Conservation (phyloP, 2,113 vertebrate genomes). For the Podarcis raffonei region DNA sequence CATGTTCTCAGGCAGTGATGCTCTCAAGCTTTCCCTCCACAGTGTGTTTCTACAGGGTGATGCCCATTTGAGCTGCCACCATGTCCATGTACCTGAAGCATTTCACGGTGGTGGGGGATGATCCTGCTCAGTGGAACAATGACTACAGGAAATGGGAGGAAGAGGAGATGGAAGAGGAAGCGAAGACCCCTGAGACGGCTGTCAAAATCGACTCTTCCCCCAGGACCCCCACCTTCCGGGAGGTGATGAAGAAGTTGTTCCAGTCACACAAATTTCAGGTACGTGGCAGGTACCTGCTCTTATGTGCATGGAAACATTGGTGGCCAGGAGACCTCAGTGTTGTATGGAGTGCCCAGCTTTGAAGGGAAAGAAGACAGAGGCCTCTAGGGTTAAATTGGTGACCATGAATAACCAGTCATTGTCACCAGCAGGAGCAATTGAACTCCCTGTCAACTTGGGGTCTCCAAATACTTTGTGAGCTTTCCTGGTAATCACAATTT, state of each 20-base stretch:
- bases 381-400: background rate
- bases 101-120: conserved; percentile 90
- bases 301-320: background rate
- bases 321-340: background rate
- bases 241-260: conserved; percentile 83
- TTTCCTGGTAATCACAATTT: background rate
- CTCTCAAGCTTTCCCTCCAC: background rate
- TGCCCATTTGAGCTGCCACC: conserved; percentile 54
- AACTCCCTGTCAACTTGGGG: background rate
- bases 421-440: background rate
- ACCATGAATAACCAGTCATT: background rate
- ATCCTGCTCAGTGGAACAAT: conserved; percentile 73
- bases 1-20: no score
- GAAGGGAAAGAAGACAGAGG: background rate
- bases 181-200: conserved; percentile 31
- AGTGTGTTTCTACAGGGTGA: background rate
- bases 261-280: conserved; percentile 89
- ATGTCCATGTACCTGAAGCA: conserved; percentile 89
- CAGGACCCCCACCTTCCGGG: conserved; percentile 72
- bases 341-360: background rate
- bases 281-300: conserved; percentile 10
- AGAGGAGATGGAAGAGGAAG: conserved; percentile 75
- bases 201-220: conserved; percentile 57
- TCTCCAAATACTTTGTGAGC: background rate
- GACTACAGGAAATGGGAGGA: conserved; percentile 75